phyloP scores from a whole-genome alignment of 2,797 vertebrate species.

The Melanotaenia nigrans region DNA sequence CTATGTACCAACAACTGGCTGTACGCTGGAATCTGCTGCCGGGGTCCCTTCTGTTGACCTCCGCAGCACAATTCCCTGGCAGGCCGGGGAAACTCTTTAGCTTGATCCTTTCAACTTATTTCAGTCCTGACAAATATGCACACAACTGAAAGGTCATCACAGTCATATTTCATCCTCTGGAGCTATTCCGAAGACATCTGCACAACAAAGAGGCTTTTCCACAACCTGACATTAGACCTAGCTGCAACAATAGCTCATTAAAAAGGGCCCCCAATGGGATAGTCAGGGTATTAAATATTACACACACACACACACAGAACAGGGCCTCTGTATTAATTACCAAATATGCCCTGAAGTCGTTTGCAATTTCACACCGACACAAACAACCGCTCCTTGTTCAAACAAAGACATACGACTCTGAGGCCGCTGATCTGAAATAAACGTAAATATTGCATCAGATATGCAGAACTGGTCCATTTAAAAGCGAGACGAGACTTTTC shows the following conservation, averaged over 20 bases:
- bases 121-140: conserved; percentile 97
- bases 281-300: conserved; percentile 84
- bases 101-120: conserved; percentile 97
- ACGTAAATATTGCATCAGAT: conserved; percentile 79
- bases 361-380: conserved; percentile 77
- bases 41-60: conserved; percentile 90
- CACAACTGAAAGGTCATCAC: conserved; percentile 95
- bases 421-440: conserved; percentile 69
- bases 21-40: conserved; percentile 87
- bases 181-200: conserved; percentile 91
- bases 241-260: conserved; percentile 89
- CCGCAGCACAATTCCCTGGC: conserved; percentile 91
- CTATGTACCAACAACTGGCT: conserved; percentile 93
- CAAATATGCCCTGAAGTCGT: conserved; percentile 82
- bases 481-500: conserved; percentile 37
- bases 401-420: conserved; percentile 76
- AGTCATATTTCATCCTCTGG: conserved; percentile 93
- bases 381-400: conserved; percentile 80
- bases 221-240: conserved; percentile 90
- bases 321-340: conserved; percentile 80
- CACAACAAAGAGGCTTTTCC: conserved; percentile 91
- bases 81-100: conserved; percentile 89
- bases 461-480: conserved; percentile 48
- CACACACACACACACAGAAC: conserved; percentile 53
- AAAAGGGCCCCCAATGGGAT: conserved; percentile 86